phyloP scores from a whole-genome alignment of 2,113 vertebrate genomes.

The Cottus gobio region DNA sequence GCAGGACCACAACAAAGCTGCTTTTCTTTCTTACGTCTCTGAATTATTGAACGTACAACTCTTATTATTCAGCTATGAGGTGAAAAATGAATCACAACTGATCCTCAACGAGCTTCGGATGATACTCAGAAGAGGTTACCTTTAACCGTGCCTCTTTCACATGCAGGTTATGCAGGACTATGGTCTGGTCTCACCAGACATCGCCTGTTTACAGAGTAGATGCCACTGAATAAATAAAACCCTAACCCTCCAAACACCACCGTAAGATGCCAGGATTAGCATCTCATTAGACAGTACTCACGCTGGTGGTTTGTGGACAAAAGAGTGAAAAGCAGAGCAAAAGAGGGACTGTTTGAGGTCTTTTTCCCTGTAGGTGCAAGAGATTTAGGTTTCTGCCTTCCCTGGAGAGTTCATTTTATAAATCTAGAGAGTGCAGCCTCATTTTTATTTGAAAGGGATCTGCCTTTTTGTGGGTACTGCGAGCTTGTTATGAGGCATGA shows the following conservation, averaged over 20 bases:
- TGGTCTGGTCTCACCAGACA: slow-evolving; percentile 72
- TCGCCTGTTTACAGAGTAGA: slow-evolving; percentile 68
- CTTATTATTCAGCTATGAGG: slow-evolving; percentile 24
- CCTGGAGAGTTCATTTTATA: slow-evolving; percentile 16
- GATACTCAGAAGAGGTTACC: slow-evolving; percentile 76
- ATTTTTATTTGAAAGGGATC: slow-evolving; percentile 4
- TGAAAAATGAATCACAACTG: slow-evolving; percentile 54
- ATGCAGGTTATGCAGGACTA: slow-evolving; percentile 64
- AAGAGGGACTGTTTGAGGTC: slow-evolving; percentile 21
- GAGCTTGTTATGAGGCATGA: slow-evolving; percentile 35
- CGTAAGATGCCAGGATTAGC: slow-evolving; percentile 76
- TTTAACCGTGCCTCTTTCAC: slow-evolving; percentile 68
- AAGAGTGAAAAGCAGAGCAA: slow-evolving; percentile 59
- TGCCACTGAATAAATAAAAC: slow-evolving; percentile 81
- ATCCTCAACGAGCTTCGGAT: slow-evolving; percentile 51
- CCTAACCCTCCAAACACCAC: slow-evolving; percentile 69
- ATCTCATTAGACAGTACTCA: slow-evolving; percentile 74
- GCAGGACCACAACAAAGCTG: slow-evolving; percentile 12
- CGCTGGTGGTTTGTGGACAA: slow-evolving; percentile 55
- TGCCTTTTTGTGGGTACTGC: not conserved
- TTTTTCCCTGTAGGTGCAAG: slow-evolving; percentile 49
- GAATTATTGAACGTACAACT: slow-evolving; percentile 45
- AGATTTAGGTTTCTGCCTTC: slow-evolving; percentile 19
- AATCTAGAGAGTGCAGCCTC: slow-evolving; percentile 17
- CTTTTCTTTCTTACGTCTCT: slow-evolving; percentile 11